Percentiles rank a stretch among this genome's conserved stretches.
These are phyloP conservation scores for Morone saxatilis DNA, from an alignment of 2,113 vertebrate genomes.

Conservation along the genomic window DNA sequence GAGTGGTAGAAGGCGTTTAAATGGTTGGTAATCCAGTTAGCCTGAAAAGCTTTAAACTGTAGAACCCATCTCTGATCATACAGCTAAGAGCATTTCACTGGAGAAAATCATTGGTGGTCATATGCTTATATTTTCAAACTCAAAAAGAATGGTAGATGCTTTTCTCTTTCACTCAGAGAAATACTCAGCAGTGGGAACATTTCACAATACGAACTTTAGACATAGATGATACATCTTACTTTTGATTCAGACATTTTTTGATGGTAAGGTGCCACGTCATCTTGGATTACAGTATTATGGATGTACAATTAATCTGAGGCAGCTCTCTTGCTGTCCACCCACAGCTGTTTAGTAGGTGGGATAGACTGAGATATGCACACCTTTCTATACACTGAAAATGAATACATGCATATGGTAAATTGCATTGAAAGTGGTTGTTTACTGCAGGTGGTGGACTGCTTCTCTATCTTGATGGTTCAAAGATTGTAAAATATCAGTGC, in stretches of 20 bases:
- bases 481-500: neutral
- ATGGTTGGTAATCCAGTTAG: neutral
- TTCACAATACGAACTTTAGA: neutral
- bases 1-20: neutral
- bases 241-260: neutral
- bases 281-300: conserved; percentile 1
- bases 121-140: neutral
- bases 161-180: neutral
- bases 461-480: neutral
- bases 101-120: neutral
- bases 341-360: neutral
- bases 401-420: neutral
- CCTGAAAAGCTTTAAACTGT: neutral
- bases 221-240: neutral
- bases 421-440: neutral
- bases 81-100: neutral
- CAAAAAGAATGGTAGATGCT: neutral
- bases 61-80: neutral
- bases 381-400: neutral
- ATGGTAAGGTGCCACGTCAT: conserved; percentile 4
- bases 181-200: neutral
- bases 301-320: conserved; percentile 3
- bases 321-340: conserved; percentile 1
- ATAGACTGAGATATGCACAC: neutral
- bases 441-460: neutral